Conservation (phyloP, 2,113 vertebrate genomes). For the Petaurus breviceps region DNA sequence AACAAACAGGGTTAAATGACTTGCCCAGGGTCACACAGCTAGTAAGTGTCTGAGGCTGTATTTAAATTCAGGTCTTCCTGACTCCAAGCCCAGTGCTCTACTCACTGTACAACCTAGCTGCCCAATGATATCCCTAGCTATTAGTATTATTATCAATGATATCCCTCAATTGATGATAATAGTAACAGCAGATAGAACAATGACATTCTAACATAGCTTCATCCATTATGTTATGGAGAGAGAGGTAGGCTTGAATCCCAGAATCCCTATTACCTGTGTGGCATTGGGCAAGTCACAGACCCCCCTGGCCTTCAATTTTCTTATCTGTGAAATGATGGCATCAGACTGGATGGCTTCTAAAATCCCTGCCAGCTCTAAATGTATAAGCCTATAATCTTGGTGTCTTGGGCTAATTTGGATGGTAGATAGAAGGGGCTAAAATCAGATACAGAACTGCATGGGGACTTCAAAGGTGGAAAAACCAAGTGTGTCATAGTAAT, state of each 20-base stretch:
- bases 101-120: background rate
- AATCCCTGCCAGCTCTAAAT: background rate
- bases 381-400: background rate
- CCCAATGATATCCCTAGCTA: background rate
- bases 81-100: background rate
- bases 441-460: background rate
- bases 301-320: background rate
- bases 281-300: background rate
- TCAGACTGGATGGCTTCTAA: background rate
- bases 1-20: background rate
- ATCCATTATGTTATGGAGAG: background rate
- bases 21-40: background rate
- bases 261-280: background rate
- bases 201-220: background rate
- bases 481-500: background rate
- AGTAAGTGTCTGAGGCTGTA: background rate
- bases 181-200: background rate
- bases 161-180: background rate
- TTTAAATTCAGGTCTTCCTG: background rate
- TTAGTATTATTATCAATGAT: background rate
- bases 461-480: background rate
- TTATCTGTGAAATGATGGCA: background rate
- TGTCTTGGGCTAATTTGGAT: background rate
- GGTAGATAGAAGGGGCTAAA: background rate
- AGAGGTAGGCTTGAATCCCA: background rate